Evolutionary conservation across 2,888 invertebrate genomes (phyloP).

Genomic region (Stenichneumon culpator): DNA sequence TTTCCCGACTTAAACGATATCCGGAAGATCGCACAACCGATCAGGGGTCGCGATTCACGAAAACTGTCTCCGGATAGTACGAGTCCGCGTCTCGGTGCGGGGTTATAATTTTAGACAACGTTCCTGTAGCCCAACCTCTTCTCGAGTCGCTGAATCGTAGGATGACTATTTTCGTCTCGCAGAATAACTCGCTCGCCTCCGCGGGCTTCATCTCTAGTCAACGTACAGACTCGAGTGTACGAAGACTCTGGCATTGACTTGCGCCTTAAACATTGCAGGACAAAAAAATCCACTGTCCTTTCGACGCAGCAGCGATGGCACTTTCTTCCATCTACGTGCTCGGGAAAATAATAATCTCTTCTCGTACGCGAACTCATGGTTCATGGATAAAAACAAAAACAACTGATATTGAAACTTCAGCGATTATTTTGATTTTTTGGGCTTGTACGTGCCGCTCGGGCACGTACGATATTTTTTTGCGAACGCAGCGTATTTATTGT

Average conservation of each 20-base stretch:
- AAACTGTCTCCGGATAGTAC: slow-evolving; percentile 20
- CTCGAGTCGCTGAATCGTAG: neutral
- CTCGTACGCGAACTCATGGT: neutral
- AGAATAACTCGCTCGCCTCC: neutral
- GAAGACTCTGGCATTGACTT: neutral
- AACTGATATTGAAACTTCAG: neutral
- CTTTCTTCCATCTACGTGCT: neutral
- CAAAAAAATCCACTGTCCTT: neutral
- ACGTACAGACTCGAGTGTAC: neutral
- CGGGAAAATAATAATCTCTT: neutral
- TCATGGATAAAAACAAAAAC: neutral
- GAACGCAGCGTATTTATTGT: slow-evolving; percentile 12
- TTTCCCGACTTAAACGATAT: too few species aligned
- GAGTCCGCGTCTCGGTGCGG: slow-evolving; percentile 12
- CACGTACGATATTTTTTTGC: neutral
- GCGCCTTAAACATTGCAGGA: neutral
- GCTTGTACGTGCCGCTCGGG: neutral
- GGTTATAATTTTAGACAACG: slow-evolving; percentile 39
- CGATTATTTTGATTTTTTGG: neutral
- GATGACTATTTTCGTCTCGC: slow-evolving; percentile 31
- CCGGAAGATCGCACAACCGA: neutral
- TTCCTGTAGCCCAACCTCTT: neutral
- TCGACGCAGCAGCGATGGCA: neutral
- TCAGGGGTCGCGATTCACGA: neutral
- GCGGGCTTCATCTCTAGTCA: neutral